Evolutionary conservation across 2,113 vertebrate species (phyloP), one percentile per base, ranked within the genome.

Genomic region (Speoplatyrhinus poulsoni): DNA sequence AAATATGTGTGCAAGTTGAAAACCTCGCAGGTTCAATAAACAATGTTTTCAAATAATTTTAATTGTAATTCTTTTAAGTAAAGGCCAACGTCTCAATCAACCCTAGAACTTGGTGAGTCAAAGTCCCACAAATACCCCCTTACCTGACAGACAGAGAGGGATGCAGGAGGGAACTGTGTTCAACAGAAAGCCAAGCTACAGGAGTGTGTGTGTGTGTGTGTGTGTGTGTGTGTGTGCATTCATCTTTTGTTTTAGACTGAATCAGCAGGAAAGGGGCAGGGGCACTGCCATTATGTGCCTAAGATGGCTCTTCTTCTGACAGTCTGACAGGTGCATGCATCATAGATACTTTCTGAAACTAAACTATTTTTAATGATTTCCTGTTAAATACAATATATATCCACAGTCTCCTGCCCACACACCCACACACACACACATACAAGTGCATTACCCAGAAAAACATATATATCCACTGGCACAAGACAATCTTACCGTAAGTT

Each of bases 141-240:
- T 41, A 1, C 54, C 13, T 12, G 12, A 59, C 12, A 33, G 3
- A 13, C 4, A 9, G 16, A 56, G 6, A 6, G 54, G 19, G 16
- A 16, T 3, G 36, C 36, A 41, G 36, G 13, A 0, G 36, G 36
- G 3, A 15, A 52, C 49, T 12, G 49, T 15, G 13, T 53, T 53
- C 13, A 53, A 15, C n/a, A 15, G 52, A 13, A 26, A 26, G 26
- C 26, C 26, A 26, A 53, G 56, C 7, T 59, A 36, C 10, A 17
- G 32, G 63, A 54, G 63, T 65, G 63, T 65, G 63, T 65, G 63
- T 16, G 53, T 55, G 48, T 53, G 63, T 53, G 48, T 52, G 63
- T 65, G 50, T 65, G 63, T 32, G 54, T 36, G 16, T 47, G 10
- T 63, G 15, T 57, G 1, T 62, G 61, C 19, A 15, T 26, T 26